Evolutionary conservation across 2,888 invertebrate species (phyloP), one percentile per base, ranked within the genome.

Genomic region (Drosophila atripex): DNA sequence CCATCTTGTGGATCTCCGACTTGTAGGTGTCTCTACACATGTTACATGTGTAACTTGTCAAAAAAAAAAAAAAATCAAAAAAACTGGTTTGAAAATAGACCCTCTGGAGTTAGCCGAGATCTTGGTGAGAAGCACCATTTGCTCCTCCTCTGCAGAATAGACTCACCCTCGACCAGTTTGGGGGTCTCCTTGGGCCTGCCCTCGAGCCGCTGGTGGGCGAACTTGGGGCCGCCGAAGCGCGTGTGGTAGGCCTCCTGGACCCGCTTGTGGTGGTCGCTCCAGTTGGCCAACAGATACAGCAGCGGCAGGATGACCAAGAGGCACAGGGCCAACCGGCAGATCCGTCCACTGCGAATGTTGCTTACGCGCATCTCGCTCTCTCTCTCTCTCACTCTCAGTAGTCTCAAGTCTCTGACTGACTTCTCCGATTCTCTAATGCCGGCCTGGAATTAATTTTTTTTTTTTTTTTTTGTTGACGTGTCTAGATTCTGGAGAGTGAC

Each of bases 221-320:
- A 86, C 30, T 78, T 73, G 30, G 78, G 75, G 0, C 82, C 76
- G 23, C 90, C 88, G 52, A 90, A 89, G 60, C 89, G 88, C 1
- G 77, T 61, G 45, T 88, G 86, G 64, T 90, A 90, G 0, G 82
- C 90, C 47, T 89, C 90, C 74, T 85, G 88, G 41, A 89, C 88
- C 12, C 86, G 88, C 73, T 79, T 91, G 77, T 93, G 92, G 47
- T 93, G 92, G 78, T 91, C 92, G 41, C 93, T 93, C 93, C 94
- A 94, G 73, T 93, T 93, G 75, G 93, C 93, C 66, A 95, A 90
- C 77, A 94, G 92, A 90, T 94, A 95, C 57, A 95, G 89, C 60
- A 95, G 88, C 76, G 94, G 90, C 78, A 94, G 75, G 71, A 94
- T 91, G 73, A 94, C 91, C 74, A 92, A 90, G 77, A 93, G 92